These are phyloP conservation scores for Apodemia mormo DNA, from an alignment of 2,888 invertebrate species.

Conservation along the genomic window DNA sequence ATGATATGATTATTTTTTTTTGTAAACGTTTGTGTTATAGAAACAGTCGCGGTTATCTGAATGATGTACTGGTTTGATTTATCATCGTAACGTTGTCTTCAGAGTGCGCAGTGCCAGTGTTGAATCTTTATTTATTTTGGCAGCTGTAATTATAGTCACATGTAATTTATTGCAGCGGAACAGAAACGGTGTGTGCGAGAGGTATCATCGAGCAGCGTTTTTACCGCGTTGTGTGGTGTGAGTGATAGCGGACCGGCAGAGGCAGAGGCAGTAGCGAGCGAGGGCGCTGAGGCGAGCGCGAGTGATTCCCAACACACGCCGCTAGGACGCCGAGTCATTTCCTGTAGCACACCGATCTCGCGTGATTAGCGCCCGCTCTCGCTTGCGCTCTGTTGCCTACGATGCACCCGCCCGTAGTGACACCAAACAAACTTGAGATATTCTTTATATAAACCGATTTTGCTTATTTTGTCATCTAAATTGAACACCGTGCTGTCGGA, in stretches of 20 bases:
- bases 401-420: conserved; percentile 14
- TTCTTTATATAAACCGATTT: background rate
- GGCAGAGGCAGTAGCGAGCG: conserved; percentile 29
- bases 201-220: conserved; percentile 66
- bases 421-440: background rate
- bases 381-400: conserved; percentile 33
- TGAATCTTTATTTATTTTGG: too few relatives aligned
- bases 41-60: too few relatives aligned
- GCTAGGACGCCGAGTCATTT: conserved; percentile 49
- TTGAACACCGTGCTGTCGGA: background rate
- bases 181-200: conserved; percentile 75
- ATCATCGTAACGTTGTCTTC: too few relatives aligned
- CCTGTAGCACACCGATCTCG: conserved; percentile 72
- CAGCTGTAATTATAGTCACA: background rate
- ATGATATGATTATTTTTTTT: too few relatives aligned
- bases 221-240: conserved; percentile 57
- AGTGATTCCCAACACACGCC: conserved; percentile 39
- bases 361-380: conserved; percentile 50
- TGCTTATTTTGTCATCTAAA: background rate
- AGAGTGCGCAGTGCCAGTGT: too few relatives aligned
- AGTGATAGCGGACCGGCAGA: conserved; percentile 27
- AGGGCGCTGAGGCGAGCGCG: conserved; percentile 35
- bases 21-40: too few relatives aligned
- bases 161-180: conserved; percentile 57
- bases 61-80: too few relatives aligned